These are phyloP conservation scores for Sminthurides bifidus DNA, from an alignment of 1,140 invertebrate genomes.

Conservation along the genomic window DNA sequence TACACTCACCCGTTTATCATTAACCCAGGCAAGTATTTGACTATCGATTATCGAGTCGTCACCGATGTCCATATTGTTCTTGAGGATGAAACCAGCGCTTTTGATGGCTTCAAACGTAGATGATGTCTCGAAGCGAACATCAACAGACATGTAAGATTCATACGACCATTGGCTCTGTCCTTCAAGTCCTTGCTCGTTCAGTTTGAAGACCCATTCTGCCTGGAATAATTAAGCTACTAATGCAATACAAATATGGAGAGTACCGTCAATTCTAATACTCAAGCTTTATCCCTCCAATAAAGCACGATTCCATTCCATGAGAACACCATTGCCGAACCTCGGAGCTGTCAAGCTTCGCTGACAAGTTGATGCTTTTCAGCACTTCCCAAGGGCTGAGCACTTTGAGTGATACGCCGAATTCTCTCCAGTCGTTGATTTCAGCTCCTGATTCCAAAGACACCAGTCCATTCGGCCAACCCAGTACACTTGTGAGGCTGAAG, in stretches of 20 bases:
- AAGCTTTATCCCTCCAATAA: no score
- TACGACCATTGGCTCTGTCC: conserved; percentile 21
- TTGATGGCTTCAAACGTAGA: conserved; percentile 13
- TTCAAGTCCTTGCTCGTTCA: conserved; percentile 27
- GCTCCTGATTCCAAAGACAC: conserved; percentile 25
- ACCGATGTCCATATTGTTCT: conserved; percentile 25
- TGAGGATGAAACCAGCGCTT: conserved; percentile 18
- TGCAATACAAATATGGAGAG: background rate
- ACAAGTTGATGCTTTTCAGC: conserved; percentile 26
- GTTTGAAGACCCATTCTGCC: conserved; percentile 21
- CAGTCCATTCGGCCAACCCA: conserved; percentile 28
- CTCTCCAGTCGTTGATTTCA: conserved; percentile 27
- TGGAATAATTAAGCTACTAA: background rate
- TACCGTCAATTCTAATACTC: no score
- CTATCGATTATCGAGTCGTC: conserved; percentile 19
- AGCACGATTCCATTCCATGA: no score
- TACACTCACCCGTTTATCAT: conserved; percentile 25
- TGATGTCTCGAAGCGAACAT: conserved; percentile 22
- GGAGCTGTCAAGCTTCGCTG: conserved; percentile 27
- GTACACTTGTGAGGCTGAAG: conserved; percentile 24
- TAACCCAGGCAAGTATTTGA: conserved; percentile 19
- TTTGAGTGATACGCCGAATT: conserved; percentile 23
- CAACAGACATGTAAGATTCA: conserved; percentile 18
- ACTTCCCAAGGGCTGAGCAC: conserved; percentile 29
- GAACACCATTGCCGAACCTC: no score